Evolutionary conservation across 1,140 invertebrate genomes (phyloP), one percentile per base, ranked within the genome.

Genomic region (Oreohelix idahoensis): DNA sequence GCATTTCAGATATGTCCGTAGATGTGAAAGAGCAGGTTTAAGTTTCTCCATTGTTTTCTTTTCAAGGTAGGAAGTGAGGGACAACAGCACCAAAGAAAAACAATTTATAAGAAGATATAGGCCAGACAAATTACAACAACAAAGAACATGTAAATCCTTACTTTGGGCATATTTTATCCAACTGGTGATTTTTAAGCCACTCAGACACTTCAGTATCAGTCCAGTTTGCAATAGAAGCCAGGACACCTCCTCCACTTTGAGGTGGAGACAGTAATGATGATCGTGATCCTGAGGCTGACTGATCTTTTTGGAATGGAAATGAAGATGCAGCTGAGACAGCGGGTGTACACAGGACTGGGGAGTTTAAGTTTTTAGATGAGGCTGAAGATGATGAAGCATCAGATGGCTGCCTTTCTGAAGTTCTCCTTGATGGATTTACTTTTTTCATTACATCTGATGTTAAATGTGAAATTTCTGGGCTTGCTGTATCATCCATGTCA

Each of bases 121-220:
- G n/a, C n/a, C n/a, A n/a, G n/a, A n/a, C n/a, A n/a, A n/a, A n/a
- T n/a, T n/a, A n/a, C n/a, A n/a, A n/a, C n/a, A n/a, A n/a, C 23
- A 58, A 15, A 58, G 17, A 23, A 58, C 2, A 20, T 15, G 2
- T 58, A 29, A 29, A 26, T 77, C 11, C 75, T 77, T 53, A 77
- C 75, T 77, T 77, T 4, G 39, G 39, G 23, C 75, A 77, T 51
- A 77, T 36, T 13, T 36, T 29, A 36, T 77, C 75, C 75, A 77
- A 32, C 13, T 77, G 11, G 32, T 77, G 42, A 32, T 77, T 77
- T 23, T 36, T 53, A 5, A 77, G 75, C 75, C 75, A 77, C 17
- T 53, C 29, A 4, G 45, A 35, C 2, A 77, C 75, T 32, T 77
- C 75, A 29, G 26, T 45, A 23, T 49, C 17, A 36, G 29, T 77